A percentile compares a stretch with the other conserved stretches of the same genome.
These are phyloP conservation scores for Catharus ustulatus DNA, from an alignment of 2,797 vertebrate species.

Conservation along the genomic window DNA sequence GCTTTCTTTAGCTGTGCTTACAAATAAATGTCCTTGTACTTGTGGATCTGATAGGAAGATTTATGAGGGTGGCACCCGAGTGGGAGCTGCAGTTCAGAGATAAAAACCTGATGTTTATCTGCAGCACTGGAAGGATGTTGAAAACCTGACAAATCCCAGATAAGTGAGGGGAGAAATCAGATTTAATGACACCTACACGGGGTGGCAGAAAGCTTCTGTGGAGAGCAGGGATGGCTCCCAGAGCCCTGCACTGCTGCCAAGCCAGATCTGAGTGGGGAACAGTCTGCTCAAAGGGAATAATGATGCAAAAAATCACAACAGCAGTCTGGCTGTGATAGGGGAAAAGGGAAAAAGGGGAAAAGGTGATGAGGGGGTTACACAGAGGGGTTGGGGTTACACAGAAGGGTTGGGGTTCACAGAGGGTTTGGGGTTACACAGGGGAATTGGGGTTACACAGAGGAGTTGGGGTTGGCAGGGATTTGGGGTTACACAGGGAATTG, in stretches of 20 bases:
- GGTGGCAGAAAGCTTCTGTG: slow-evolving; percentile 9
- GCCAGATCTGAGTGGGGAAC: slow-evolving; percentile 8
- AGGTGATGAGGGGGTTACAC: not conserved
- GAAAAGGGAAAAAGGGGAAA: not conserved
- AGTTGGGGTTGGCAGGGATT: too few species aligned
- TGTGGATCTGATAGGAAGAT: not conserved
- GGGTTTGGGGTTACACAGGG: too few species aligned
- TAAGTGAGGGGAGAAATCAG: slow-evolving; percentile 18
- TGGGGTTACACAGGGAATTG: too few species aligned
- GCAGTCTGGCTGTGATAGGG: not conserved
- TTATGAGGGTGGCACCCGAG: slow-evolving; percentile 2
- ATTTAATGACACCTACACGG: slow-evolving; percentile 23
- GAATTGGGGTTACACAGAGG: too few species aligned
- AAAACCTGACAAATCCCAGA: slow-evolving; percentile 38
- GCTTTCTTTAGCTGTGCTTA: not conserved
- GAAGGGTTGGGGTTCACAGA: too few species aligned
- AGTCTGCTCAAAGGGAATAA: not conserved
- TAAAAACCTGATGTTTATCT: slow-evolving; percentile 36
- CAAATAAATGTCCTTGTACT: not conserved
- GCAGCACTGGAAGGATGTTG: not conserved
- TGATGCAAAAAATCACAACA: not conserved
- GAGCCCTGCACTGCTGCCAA: slow-evolving; percentile 35
- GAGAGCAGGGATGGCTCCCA: not conserved
- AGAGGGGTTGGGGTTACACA: too few species aligned
- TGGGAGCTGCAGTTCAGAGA: slow-evolving; percentile 8